Base-by-base conservation (phyloP, 2,113 vertebrate genomes). In the Mormyrus lacerda region DNA sequence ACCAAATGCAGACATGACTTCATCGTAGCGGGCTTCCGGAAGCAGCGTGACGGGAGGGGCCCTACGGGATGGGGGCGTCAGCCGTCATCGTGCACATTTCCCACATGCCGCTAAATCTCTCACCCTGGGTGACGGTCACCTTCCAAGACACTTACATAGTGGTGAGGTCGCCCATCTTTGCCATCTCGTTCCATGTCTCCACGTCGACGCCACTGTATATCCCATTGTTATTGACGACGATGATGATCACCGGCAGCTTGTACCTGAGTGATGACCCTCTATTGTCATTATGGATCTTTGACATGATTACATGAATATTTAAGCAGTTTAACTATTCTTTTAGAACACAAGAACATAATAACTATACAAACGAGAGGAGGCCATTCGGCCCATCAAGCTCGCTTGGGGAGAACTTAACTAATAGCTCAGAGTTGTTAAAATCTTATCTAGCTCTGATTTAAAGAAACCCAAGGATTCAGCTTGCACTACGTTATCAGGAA, bases 221-320 rank as follows among this genome's bases (percentile, higher is more conserved):
- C 4, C 98, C 98, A 87, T 99, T 99, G 93, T 99, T 99, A 92
- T 99, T 99, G 42, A 99, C 95, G 35, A 99, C 82, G 0, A 99
- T 97, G 92, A 99, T 94, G 82, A 99, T 89, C 58, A 99, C 94
- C 45, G 98, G 97, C 83, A 99, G 95, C 1, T 96, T 97, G 92
- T 99, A 97, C 92, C 98, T 99, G 90, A 50, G 51, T 50, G 69
- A 42, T 50, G 86, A 50, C 88, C 11, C 24, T 2, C 89, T 4
- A 47, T 47, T n/a, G 17, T 84, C 39, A 17, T 79, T 19, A 79
- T 19, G 10, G 21, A 4, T 45, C 9, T 69, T 42, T 35, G 35
- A 35, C 35, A 39, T 11, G 69, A 35, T 39, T 19, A 9, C 69
- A 39, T 17, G 31, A 76, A 76, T 76, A 17, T 35, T 39, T 42